Base-by-base conservation (phyloP, 2,113 vertebrate species). In the Rhinolophus sinicus region DNA sequence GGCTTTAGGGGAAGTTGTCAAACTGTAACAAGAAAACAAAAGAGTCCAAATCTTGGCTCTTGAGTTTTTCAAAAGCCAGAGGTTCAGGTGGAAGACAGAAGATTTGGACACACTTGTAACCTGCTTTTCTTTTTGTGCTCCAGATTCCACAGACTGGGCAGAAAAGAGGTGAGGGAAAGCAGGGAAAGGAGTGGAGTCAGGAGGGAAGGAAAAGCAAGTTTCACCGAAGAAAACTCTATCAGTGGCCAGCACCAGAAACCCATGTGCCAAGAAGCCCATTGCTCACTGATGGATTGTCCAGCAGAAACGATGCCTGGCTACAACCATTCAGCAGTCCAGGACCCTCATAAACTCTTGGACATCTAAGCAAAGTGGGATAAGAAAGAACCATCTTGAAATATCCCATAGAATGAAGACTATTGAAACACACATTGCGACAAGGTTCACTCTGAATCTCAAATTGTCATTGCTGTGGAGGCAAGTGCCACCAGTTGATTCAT, bases 1-100 rank as follows among this genome's bases (percentile, higher is more conserved):
- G 62, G 76, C 95, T 90, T 97, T 76, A 88, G 40, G 88, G n/a
- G 33, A 92, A 95, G 30, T 65, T 89, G 83, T 92, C 94, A 96
- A 65, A 77, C 92, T 69, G 47, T 77, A 94, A 95, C 83, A 52
- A 88, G 86, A 86, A 69, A 95, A 92, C 47, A 94, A 95, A 97
- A 3, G 69, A 93, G 64, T 86, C 78, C 89, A 91, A 94, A 94
- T 83, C 56, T 96, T 97, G 87, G 50, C 56, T 94, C 80, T 87
- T 92, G 78, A 91, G 77, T 95, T 91, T 95, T 86, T 97, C 44
- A 88, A 94, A 94, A 93, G 69, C 62, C 73, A 92, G 47, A 82
- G 24, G 38, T 96, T 97, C 69, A 84, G 83, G 93, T 95, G 88
- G 93, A 97, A 95, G 81, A 93, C 93, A 96, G 81, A 96, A 95